Evolutionary conservation across 2,797 vertebrate species (phyloP).

Genomic region (Anableps anableps): DNA sequence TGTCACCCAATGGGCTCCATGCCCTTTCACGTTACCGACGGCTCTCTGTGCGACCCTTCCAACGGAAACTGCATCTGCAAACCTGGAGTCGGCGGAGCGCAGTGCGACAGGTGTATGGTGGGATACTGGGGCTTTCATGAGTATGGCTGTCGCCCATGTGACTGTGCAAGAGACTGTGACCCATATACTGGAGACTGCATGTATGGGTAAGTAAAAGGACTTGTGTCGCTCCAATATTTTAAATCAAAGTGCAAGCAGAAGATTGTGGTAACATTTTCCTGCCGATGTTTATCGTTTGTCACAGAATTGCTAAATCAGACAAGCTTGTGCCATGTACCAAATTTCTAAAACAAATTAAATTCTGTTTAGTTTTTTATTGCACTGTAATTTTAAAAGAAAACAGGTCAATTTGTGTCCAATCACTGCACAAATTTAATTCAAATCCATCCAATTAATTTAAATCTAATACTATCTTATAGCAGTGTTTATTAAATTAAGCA

Average conservation of each 20-base stretch:
- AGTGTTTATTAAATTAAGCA: too few relatives aligned
- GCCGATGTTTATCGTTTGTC: too few relatives aligned
- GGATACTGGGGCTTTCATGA: constrained; percentile 95
- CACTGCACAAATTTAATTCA: too few relatives aligned
- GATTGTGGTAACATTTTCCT: background rate
- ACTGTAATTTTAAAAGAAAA: too few relatives aligned
- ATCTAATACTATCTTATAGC: too few relatives aligned
- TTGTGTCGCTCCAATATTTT: background rate
- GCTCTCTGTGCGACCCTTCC: constrained; percentile 85
- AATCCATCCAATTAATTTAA: too few relatives aligned
- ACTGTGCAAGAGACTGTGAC: constrained; percentile 92
- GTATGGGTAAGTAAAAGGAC: constrained; percentile 79
- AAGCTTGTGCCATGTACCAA: too few relatives aligned
- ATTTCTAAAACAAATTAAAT: too few relatives aligned
- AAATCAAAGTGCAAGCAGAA: background rate
- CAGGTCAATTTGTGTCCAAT: too few relatives aligned
- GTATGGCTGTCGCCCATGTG: constrained; percentile 93
- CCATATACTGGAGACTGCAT: constrained; percentile 90
- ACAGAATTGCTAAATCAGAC: background rate
- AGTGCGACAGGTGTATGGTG: constrained; percentile 91
- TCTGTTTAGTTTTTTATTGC: too few relatives aligned
- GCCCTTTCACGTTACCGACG: constrained; percentile 76
- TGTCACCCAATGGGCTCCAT: constrained; percentile 90
- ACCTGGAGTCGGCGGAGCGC: constrained; percentile 88
- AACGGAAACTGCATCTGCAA: constrained; percentile 94